phyloP scores from a whole-genome alignment of 1,140 invertebrate species.

The Camponotus pennsylvanicus region DNA sequence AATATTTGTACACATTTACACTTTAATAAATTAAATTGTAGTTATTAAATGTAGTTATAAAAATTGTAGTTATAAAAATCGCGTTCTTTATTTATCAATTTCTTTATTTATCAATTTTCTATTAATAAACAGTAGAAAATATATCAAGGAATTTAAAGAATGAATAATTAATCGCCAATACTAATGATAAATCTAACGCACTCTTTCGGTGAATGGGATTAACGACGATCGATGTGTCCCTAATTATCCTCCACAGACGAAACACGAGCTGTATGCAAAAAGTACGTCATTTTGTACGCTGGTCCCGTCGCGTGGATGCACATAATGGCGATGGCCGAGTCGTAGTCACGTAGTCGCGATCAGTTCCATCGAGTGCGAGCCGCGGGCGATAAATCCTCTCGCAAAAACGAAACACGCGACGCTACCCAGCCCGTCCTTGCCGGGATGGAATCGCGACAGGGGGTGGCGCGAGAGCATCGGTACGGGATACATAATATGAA shows the following conservation, averaged over 20 bases:
- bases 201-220: neutral
- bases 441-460: constrained; percentile 45
- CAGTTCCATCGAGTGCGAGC: constrained; percentile 67
- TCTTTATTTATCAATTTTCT: neutral
- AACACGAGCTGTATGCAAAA: constrained; percentile 18
- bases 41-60: no score
- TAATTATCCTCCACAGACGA: constrained; percentile 41
- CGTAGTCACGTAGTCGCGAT: constrained; percentile 71
- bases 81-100: no score
- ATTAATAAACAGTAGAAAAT: neutral
- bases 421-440: constrained; percentile 12
- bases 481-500: constrained; percentile 73
- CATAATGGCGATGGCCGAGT: constrained; percentile 40
- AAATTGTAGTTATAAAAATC: neutral
- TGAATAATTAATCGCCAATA: neutral
- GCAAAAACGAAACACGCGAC: constrained; percentile 72
- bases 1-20: neutral
- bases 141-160: neutral
- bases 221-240: constrained; percentile 15
- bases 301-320: constrained; percentile 47
- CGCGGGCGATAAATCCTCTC: constrained; percentile 73
- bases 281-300: constrained; percentile 39
- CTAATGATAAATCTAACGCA: neutral
- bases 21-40: neutral
- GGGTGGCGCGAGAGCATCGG: neutral